These are phyloP conservation scores for Ophioderma brevispina DNA, from an alignment of 35 echinoderm and acorn worm species.

Conservation along the genomic window DNA sequence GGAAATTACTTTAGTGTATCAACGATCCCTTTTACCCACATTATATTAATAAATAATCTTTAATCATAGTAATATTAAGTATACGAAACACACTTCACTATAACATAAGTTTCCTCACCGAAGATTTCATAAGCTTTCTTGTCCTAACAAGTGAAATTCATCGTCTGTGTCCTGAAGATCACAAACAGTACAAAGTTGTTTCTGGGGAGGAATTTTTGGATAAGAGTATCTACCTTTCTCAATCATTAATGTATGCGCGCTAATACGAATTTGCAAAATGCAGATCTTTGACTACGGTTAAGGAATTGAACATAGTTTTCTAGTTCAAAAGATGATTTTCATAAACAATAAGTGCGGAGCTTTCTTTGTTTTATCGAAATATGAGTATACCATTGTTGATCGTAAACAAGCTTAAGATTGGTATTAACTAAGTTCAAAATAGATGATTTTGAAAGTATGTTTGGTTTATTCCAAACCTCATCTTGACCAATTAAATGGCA, in stretches of 20 bases:
- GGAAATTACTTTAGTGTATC: no score
- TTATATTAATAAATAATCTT: no score
- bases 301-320: neutral
- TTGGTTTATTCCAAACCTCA: neutral
- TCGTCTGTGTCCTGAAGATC: neutral
- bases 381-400: neutral
- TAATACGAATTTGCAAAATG: neutral
- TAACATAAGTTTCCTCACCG: no score
- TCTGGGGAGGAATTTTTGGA: neutral
- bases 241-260: neutral
- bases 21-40: no score
- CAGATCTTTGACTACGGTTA: neutral
- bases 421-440: neutral
- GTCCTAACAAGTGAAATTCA: neutral
- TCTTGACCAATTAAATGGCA: neutral
- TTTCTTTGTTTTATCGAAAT: neutral
- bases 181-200: neutral
- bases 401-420: neutral
- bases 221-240: neutral
- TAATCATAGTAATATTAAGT: no score
- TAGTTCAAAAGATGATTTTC: neutral
- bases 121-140: no score
- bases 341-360: neutral
- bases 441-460: neutral
- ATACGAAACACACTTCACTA: no score